Evolutionary conservation across 2,888 invertebrate species (phyloP), one percentile per base, ranked within the genome.

Genomic region (Miltochrista miniata): DNA sequence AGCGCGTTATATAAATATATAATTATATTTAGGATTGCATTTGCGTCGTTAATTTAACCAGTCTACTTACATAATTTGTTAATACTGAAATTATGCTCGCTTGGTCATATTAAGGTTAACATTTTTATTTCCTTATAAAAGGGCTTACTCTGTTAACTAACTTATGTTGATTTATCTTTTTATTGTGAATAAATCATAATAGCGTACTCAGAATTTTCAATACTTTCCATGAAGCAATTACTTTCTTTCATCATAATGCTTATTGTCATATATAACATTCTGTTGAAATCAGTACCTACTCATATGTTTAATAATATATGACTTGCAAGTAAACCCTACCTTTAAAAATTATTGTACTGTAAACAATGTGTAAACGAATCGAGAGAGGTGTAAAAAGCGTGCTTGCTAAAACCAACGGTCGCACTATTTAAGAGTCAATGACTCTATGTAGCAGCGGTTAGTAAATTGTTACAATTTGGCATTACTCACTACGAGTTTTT

Each of bases 371-470:
- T 67, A 54, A 59, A 51, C 54, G 18, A 24, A 2, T 24, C 37
- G 15, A 36, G 14, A 15, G 45, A 40, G 15, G 40, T 24, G 29
- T 43, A 56, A 65, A 65, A 54, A 61, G 65, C 54, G 54, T 64
- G 59, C 66, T 68, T 64, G 63, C 56, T 54, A 50, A 61, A 69
- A 68, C 56, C 75, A 83, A 75, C 78, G 76, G 76, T 75, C 70
- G 74, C 53, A 72, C 79, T 70, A 77, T 77, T 76, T 77, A 73
- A 54, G 61, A 77, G 82, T 81, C 84, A 82, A 76, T 73, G 82
- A 79, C 83, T 72, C 64, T 56, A 59, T 53, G 53, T 51, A 24
- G 18, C 18, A 24, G 5, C 18, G 18, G 48, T 48, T 49, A 55
- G 45, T 46, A 44, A 55, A 35, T 50, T 49, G 37, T 51, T 48